Evolutionary conservation across 2,797 vertebrate genomes (phyloP), one percentile per base, ranked within the genome.

Genomic region (Geotrypetes seraphini): DNA sequence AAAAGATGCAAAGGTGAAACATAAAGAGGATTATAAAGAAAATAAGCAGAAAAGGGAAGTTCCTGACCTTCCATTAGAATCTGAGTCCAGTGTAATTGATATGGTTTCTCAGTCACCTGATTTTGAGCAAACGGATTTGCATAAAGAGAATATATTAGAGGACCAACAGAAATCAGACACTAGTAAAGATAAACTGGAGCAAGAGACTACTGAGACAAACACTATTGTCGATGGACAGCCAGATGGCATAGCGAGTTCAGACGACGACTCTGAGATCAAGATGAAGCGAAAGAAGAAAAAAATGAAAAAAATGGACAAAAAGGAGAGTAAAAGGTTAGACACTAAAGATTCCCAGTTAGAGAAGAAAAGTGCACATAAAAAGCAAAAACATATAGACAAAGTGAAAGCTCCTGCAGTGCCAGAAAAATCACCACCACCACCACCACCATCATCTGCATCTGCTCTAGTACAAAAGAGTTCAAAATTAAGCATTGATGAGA

Each of bases 201-300:
- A 43, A 21, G 66, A 76, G 16, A 22, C 3, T 3, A 5, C 28
- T 25, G 51, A 36, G 12, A 41, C 43, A 5, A 52, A 63, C 21
- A 7, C 12, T 2, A 1, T 21, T 50, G 25, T 16, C 11, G 58
- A 75, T 10, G 59, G 33, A 15, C 40, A 37, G 8, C 36, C 33
- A 7, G 65, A 67, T 17, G 50, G 31, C 10, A 30, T 40, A n/a
- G 8, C 25, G 6, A 62, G 66, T 57, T 51, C 70, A 16, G 78
- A 81, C 4, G 78, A 77, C 21, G 72, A 73, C 5, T 16, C 13
- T 19, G 73, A 79, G 4, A 47, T 57, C 10, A 90, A 72, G 44
- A 27, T 50, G 53, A 92, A 75, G 47, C 86, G 64, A 36, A 96
- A 82, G 53, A 92, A 87, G 36, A 87, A 76, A 23, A 91, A 85